Evolutionary conservation across 1,140 invertebrate genomes (phyloP).

Genomic region (Magallana gigas): DNA sequence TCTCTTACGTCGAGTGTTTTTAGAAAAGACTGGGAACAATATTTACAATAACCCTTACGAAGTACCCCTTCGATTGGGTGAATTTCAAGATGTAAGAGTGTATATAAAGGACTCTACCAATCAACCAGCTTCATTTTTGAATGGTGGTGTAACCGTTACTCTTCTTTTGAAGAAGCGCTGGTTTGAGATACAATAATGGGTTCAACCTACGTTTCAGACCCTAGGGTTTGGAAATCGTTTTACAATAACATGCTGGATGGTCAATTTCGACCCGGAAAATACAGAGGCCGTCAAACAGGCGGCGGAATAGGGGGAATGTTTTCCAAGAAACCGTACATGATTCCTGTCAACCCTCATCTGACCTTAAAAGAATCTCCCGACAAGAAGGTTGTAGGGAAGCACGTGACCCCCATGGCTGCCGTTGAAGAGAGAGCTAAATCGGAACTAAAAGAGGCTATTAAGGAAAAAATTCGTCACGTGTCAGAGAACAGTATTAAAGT

Average conservation of each 20-base stretch:
- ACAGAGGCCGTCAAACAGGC: slow-evolving; percentile 24
- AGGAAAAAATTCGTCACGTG: slow-evolving; percentile 34
- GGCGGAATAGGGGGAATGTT: slow-evolving; percentile 34
- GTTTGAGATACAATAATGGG: slow-evolving; percentile 43
- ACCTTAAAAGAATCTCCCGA: neutral
- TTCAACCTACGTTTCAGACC: slow-evolving; percentile 44
- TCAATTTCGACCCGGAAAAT: slow-evolving; percentile 32
- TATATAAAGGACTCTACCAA: slow-evolving; percentile 42
- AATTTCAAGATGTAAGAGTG: slow-evolving; percentile 25
- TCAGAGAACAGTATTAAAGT: slow-evolving; percentile 19
- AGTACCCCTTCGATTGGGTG: slow-evolving; percentile 36
- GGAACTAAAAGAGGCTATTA: slow-evolving; percentile 38
- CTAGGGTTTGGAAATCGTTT: slow-evolving; percentile 46
- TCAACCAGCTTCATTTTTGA: slow-evolving; percentile 34
- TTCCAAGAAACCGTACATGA: slow-evolving; percentile 44
- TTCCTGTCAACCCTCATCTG: slow-evolving; percentile 45
- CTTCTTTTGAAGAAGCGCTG: slow-evolving; percentile 16
- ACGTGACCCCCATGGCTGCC: slow-evolving; percentile 44
- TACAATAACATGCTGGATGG: slow-evolving; percentile 37
- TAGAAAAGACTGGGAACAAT: slow-evolving; percentile 32
- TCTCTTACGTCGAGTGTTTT: slow-evolving; percentile 32
- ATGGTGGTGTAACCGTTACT: slow-evolving; percentile 15
- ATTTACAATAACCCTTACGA: slow-evolving; percentile 12
- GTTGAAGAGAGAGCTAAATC: slow-evolving; percentile 49
- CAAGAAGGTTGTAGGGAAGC: neutral